A percentile compares a stretch with the other conserved stretches of the same genome.
Conservation (phyloP, 2,888 invertebrate genomes). For the Hipparchia semele region DNA sequence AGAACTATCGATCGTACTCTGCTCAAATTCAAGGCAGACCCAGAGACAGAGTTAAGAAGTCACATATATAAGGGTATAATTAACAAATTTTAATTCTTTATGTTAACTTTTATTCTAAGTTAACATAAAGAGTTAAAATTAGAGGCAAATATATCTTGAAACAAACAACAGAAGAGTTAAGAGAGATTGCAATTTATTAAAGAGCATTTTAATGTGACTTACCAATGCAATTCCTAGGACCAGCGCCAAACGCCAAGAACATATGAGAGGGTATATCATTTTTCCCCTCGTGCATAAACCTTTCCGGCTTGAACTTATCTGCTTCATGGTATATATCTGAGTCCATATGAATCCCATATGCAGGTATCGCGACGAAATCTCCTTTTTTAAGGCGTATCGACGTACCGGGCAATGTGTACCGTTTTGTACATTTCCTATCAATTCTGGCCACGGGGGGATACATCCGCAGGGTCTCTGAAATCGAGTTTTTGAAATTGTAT, state of each 20-base stretch:
- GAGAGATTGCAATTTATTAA: too few species aligned
- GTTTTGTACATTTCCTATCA: slow-evolving; percentile 80
- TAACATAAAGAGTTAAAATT: too few species aligned
- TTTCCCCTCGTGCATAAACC: slow-evolving; percentile 78
- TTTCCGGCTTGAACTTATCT: slow-evolving; percentile 76
- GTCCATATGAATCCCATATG: slow-evolving; percentile 80
- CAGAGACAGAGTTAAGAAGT: too few species aligned
- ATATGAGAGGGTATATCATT: slow-evolving; percentile 72
- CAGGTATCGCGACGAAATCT: slow-evolving; percentile 69
- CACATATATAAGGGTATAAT: too few species aligned
- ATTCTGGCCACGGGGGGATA: slow-evolving; percentile 82
- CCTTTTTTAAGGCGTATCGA: slow-evolving; percentile 71
- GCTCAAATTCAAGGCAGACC: too few species aligned
- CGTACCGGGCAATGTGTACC: slow-evolving; percentile 77
- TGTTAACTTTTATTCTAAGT: too few species aligned
- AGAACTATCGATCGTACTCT: too few species aligned
- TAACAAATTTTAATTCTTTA: too few species aligned
- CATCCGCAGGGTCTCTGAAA: slow-evolving; percentile 81
- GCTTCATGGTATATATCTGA: slow-evolving; percentile 82
- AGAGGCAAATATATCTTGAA: too few species aligned
- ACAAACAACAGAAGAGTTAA: too few species aligned
- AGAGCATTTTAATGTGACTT: slow-evolving; percentile 30
- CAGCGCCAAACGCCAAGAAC: slow-evolving; percentile 81
- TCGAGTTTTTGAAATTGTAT: neutral
- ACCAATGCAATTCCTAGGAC: slow-evolving; percentile 81